A percentile compares a stretch with the other conserved stretches of the same genome.
These are phyloP conservation scores for Perodicticus potto DNA, from an alignment of 2,797 vertebrate genomes.

Conservation along the genomic window DNA sequence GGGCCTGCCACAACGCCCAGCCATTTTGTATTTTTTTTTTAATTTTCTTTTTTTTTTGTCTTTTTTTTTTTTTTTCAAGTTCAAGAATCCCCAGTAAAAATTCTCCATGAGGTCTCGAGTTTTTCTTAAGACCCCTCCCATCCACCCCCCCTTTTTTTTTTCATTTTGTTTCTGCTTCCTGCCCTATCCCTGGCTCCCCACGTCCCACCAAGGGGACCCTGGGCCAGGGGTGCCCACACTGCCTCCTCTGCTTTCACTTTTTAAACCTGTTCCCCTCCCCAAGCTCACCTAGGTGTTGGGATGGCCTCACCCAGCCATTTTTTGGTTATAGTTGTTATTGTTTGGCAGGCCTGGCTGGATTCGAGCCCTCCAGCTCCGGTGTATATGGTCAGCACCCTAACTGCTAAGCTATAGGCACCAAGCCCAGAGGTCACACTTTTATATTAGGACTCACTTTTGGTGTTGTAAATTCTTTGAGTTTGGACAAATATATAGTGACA, in stretches of 20 bases:
- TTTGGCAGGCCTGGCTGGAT: too few species aligned
- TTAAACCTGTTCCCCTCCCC: conserved; percentile 79
- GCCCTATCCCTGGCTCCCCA: conserved; percentile 56
- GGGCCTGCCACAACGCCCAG: too few species aligned
- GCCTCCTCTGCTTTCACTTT: conserved; percentile 66
- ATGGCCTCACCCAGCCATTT: not conserved
- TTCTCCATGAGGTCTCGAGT: conserved; percentile 96
- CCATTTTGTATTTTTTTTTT: conserved; percentile 79
- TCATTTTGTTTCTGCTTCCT: conserved; percentile 78
- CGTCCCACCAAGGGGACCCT: conserved; percentile 44
- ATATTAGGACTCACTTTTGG: not conserved
- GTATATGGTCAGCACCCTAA: too few species aligned
- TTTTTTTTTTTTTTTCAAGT: conserved; percentile 89
- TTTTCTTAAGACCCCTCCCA: conserved; percentile 91
- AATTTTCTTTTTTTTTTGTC: conserved; percentile 89
- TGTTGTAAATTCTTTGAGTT: not conserved
- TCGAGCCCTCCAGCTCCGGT: too few species aligned
- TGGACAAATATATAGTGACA: not conserved
- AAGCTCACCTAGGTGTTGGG: conserved; percentile 45
- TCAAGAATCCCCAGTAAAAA: conserved; percentile 97
- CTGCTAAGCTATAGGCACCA: too few species aligned
- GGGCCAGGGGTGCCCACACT: conserved; percentile 56
- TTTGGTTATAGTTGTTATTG: too few species aligned
- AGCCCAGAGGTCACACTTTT: not conserved
- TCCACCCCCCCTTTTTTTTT: conserved; percentile 68